Evolutionary conservation across 2,888 invertebrate species (phyloP).

Genomic region (Hetaerina titia): DNA sequence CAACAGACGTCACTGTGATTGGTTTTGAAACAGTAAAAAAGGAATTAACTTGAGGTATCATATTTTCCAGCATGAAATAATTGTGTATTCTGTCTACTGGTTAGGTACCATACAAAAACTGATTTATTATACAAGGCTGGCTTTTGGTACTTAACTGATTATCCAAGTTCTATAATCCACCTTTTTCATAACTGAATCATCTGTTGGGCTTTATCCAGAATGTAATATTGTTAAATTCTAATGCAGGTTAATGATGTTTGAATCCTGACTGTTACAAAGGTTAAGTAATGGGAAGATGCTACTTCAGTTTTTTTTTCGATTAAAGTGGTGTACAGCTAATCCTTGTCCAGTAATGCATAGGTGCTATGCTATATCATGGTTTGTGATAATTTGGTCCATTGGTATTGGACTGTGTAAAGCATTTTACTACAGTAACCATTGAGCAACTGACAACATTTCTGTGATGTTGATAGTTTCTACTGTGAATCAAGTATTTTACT

Average conservation of each 20-base stretch:
- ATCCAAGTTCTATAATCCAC: background rate
- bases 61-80: too few species aligned
- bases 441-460: conserved; percentile 55
- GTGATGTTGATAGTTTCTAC: conserved; percentile 62
- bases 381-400: conserved; percentile 34
- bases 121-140: too few species aligned
- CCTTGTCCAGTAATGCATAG: conserved; percentile 57
- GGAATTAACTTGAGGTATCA: too few species aligned
- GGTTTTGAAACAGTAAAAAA: too few species aligned
- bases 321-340: conserved; percentile 50
- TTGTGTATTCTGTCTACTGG: too few species aligned
- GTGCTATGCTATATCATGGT: conserved; percentile 59
- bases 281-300: background rate
- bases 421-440: conserved; percentile 46
- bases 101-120: too few species aligned
- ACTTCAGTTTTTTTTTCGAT: background rate
- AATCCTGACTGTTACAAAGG: background rate
- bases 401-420: conserved; percentile 42
- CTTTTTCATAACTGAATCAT: background rate
- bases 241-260: background rate
- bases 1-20: too few species aligned
- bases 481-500: conserved; percentile 18
- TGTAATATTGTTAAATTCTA: background rate
- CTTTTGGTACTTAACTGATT: background rate
- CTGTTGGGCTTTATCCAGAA: background rate